These are phyloP conservation scores for Leucania comma DNA, from an alignment of 2,888 invertebrate genomes.

Conservation along the genomic window DNA sequence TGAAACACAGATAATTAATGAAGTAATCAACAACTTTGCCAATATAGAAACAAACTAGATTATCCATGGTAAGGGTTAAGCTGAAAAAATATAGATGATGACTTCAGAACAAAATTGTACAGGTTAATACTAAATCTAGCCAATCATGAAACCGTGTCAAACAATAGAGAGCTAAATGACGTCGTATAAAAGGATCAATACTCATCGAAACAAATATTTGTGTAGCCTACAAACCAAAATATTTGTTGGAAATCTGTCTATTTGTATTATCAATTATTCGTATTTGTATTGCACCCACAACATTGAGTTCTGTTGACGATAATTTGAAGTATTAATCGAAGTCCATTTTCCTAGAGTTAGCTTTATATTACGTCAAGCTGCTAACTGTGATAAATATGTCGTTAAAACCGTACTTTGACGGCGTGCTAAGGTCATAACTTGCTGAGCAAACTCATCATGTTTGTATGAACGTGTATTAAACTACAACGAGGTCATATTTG, in stretches of 20 bases:
- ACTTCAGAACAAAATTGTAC: neutral
- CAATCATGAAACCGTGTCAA: conserved; percentile 18
- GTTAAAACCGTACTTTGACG: conserved; percentile 51
- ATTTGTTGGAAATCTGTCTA: conserved; percentile 17
- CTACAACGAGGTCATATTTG: conserved; percentile 37
- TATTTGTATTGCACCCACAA: conserved; percentile 20
- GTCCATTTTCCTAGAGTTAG: conserved; percentile 13
- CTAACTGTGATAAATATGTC: conserved; percentile 47
- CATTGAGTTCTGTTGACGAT: neutral
- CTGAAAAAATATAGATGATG: neutral
- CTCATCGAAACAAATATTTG: conserved; percentile 24
- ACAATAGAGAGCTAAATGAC: conserved; percentile 9
- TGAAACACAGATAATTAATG: neutral
- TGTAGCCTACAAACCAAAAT: conserved; percentile 13
- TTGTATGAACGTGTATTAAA: conserved; percentile 43
- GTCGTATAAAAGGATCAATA: conserved; percentile 3
- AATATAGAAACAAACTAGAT: neutral
- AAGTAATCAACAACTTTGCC: neutral
- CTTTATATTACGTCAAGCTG: conserved; percentile 14
- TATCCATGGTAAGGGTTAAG: neutral
- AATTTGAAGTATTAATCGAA: conserved; percentile 22
- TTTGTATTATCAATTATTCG: conserved; percentile 12
- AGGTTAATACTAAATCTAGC: conserved; percentile 3
- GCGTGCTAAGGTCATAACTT: conserved; percentile 35
- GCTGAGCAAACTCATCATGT: conserved; percentile 52